These are phyloP conservation scores for Dichetophora obliterata DNA, from an alignment of 2,888 invertebrate species.

Conservation along the genomic window DNA sequence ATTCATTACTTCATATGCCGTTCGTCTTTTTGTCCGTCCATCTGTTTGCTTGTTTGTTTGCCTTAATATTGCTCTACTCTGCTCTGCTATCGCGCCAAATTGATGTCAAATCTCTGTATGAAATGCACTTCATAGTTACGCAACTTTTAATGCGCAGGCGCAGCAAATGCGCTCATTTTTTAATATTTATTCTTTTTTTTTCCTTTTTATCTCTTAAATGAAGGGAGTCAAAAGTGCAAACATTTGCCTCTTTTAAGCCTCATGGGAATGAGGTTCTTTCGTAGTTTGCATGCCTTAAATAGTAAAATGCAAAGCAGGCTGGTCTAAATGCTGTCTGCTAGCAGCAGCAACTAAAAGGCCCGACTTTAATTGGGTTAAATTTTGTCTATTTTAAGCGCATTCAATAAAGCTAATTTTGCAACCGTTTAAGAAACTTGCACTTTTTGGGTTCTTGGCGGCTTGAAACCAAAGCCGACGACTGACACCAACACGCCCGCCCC, in stretches of 20 bases:
- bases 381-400: neutral
- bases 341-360: neutral
- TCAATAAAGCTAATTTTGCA: neutral
- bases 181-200: neutral
- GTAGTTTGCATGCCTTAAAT: neutral
- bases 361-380: neutral
- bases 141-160: constrained; percentile 34
- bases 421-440: neutral
- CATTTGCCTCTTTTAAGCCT: constrained; percentile 16
- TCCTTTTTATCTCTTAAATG: neutral
- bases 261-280: constrained; percentile 3
- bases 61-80: constrained; percentile 1
- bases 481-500: too few species aligned
- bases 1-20: neutral
- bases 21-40: neutral
- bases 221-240: constrained; percentile 34
- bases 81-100: constrained; percentile 31
- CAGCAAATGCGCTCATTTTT: neutral
- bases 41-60: neutral
- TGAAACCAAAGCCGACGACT: too few species aligned
- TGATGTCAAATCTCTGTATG: constrained; percentile 36
- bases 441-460: too few species aligned
- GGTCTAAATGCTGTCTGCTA: neutral
- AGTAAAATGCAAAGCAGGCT: neutral
- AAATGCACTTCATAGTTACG: constrained; percentile 29